Evolutionary conservation across 1,140 invertebrate species (phyloP).

Genomic region (Watersipora subatra): DNA sequence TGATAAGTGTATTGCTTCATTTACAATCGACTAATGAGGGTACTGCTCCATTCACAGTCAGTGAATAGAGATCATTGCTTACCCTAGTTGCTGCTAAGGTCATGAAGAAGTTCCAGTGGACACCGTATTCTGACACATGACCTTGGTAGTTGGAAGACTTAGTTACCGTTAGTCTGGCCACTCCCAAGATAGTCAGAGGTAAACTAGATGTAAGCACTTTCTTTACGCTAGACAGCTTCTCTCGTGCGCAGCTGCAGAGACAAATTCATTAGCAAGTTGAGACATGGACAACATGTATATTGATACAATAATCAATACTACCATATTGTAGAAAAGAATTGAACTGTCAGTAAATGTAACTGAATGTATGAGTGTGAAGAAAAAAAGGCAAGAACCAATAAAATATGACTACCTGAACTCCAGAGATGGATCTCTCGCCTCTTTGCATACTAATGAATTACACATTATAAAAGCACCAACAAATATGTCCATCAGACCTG

Average conservation of each 20-base stretch:
- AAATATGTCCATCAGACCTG: conserved; percentile 83
- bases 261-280: too few relatives aligned
- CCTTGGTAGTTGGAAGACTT: conserved; percentile 59
- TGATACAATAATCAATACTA: too few relatives aligned
- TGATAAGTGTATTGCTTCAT: too few relatives aligned
- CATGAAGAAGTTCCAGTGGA: conserved; percentile 95
- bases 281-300: too few relatives aligned
- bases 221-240: conserved; percentile 7
- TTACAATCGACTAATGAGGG: too few relatives aligned
- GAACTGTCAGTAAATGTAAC: too few relatives aligned
- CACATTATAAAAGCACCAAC: conserved; percentile 77
- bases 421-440: not conserved
- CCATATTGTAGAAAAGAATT: too few relatives aligned
- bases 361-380: too few relatives aligned
- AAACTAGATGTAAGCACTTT: conserved; percentile 16
- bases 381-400: too few relatives aligned
- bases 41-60: too few relatives aligned
- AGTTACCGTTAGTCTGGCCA: conserved; percentile 46
- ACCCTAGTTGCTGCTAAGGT: conserved; percentile 70
- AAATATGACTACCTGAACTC: too few relatives aligned
- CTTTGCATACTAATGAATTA: conserved; percentile 51
- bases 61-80: too few relatives aligned
- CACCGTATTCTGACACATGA: conserved; percentile 78
- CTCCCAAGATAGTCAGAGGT: conserved; percentile 49
- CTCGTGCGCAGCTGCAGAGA: not conserved